Percentiles rank a stretch among this genome's conserved stretches.
Evolutionary conservation across 2,888 invertebrate species (phyloP).

Genomic region (Pterostichus niger): DNA sequence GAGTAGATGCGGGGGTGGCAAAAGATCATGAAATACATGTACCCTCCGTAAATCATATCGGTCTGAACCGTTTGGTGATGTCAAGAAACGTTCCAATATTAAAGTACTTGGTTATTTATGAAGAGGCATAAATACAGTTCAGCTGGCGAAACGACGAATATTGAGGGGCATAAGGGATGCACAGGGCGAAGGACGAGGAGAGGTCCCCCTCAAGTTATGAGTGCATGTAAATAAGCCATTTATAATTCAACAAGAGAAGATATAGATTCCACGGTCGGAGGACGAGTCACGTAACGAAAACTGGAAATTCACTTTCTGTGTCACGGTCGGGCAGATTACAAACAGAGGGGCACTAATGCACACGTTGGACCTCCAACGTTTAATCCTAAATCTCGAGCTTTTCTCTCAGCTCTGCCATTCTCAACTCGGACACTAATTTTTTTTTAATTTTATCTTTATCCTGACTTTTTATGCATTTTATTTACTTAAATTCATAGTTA

Average conservation of each 20-base stretch:
- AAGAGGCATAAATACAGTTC: conserved; percentile 71
- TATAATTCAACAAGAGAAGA: conserved; percentile 65
- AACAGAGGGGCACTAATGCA: conserved; percentile 49
- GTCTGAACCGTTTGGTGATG: conserved; percentile 51
- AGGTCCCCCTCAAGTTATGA: conserved; percentile 57
- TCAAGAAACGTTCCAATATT: conserved; percentile 71
- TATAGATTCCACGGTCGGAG: conserved; percentile 61
- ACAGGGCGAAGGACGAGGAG: not conserved
- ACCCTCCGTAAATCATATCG: conserved; percentile 61
- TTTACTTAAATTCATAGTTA: no score
- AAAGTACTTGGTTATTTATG: conserved; percentile 72
- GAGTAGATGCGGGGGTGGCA: conserved; percentile 8
- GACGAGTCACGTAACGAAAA: conserved; percentile 48
- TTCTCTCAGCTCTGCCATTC: no score
- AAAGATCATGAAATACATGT: conserved; percentile 51
- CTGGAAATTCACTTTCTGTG: conserved; percentile 60
- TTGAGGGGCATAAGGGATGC: not conserved
- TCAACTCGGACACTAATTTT: no score
- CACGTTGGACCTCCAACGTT: conserved; percentile 10
- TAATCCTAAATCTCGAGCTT: not conserved
- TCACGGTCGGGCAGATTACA: conserved; percentile 35
- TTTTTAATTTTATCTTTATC: no score
- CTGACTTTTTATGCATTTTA: no score
- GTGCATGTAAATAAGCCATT: conserved; percentile 66
- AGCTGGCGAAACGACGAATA: conserved; percentile 70